Percentiles rank a stretch among this genome's conserved stretches.
phyloP scores from a whole-genome alignment of 2,888 invertebrate genomes.

The Polyploca ridens region DNA sequence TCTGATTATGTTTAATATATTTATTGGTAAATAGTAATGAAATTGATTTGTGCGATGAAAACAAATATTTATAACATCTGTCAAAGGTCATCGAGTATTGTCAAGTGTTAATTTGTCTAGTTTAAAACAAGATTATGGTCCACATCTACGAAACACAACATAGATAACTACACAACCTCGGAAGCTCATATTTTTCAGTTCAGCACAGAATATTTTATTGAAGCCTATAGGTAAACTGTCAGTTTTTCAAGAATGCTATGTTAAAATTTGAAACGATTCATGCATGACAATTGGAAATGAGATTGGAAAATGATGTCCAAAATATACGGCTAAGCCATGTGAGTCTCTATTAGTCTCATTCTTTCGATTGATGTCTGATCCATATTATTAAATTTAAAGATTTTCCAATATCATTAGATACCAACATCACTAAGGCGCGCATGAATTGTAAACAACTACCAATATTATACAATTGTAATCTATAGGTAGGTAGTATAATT shows the following conservation, averaged over 20 bases:
- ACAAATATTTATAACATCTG: conserved; percentile 58
- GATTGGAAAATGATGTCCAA: neutral
- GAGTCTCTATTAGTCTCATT: neutral
- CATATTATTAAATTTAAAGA: neutral
- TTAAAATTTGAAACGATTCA: conserved; percentile 1
- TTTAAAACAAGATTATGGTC: conserved; percentile 54
- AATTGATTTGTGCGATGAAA: conserved; percentile 73
- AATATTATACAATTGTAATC: neutral
- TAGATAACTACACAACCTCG: conserved; percentile 73
- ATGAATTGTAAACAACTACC: neutral
- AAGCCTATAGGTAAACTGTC: conserved; percentile 14
- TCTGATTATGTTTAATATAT: conserved; percentile 45
- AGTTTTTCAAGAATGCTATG: neutral
- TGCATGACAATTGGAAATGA: conserved; percentile 1
- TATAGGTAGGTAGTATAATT: neutral
- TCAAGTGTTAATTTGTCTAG: conserved; percentile 66
- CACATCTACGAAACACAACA: conserved; percentile 56
- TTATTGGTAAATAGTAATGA: conserved; percentile 26
- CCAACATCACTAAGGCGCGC: conserved; percentile 1
- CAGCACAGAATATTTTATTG: conserved; percentile 29
- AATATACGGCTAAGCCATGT: neutral
- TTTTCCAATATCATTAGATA: conserved; percentile 4
- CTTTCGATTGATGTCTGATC: neutral
- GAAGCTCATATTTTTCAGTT: conserved; percentile 63
- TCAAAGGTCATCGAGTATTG: conserved; percentile 77